Conservation (phyloP, 2,113 vertebrate species). For the Atrichornis clamosus region DNA sequence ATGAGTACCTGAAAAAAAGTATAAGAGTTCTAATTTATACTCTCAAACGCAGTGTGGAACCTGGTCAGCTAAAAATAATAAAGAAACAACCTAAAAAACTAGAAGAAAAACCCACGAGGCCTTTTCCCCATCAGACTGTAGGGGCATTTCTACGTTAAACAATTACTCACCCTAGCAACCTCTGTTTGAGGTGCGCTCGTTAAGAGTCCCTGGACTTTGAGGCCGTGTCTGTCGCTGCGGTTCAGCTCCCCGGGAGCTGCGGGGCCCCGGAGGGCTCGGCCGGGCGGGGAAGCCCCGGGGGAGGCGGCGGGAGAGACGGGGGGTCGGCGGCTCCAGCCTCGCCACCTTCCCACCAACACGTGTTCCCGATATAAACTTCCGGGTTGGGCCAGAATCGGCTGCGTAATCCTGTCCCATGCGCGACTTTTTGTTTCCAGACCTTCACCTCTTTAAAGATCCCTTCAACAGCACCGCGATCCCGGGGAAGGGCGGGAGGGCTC, state of each 20-base stretch:
- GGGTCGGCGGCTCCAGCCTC: constrained; percentile 17
- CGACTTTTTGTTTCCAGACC: constrained; percentile 41
- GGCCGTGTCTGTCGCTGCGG: not conserved
- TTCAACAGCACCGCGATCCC: not conserved
- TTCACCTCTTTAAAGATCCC: not conserved
- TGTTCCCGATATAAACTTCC: constrained; percentile 83
- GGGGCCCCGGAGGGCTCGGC: not conserved
- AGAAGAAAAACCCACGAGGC: not conserved
- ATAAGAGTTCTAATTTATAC: not conserved
- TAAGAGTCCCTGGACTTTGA: constrained; percentile 9
- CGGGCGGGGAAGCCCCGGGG: not conserved
- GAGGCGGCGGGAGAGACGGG: not conserved
- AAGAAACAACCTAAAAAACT: not conserved
- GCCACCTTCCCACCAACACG: constrained; percentile 68
- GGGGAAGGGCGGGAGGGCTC: not conserved
- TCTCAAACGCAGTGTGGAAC: fast-evolving
- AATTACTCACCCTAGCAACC: constrained; percentile 55
- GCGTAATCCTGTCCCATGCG: constrained; percentile 53
- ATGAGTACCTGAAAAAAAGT: not conserved
- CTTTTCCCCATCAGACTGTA: not conserved
- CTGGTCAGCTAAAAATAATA: not conserved
- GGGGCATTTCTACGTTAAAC: constrained; percentile 3
- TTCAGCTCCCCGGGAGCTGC: not conserved
- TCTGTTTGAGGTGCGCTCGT: not conserved
- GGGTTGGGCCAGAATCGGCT: constrained; percentile 73